phyloP scores from a whole-genome alignment of 1,140 invertebrate species.

The Galleria mellonella region DNA sequence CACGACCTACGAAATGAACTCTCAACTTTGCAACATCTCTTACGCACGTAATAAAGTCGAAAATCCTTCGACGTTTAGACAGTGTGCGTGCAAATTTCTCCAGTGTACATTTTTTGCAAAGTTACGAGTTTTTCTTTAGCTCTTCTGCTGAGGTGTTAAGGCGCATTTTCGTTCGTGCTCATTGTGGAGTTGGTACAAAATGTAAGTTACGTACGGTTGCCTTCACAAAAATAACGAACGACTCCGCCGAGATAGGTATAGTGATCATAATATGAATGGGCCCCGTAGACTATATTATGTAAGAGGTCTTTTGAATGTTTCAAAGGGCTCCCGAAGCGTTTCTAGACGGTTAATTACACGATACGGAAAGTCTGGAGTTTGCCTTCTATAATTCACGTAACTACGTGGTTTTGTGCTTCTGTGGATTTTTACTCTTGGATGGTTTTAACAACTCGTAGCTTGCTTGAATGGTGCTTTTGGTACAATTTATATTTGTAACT shows the following conservation, averaged over 20 bases:
- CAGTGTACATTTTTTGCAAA: slow-evolving; percentile 1
- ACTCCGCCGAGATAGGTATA: slow-evolving; percentile 32
- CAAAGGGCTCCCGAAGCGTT: slow-evolving; percentile 38
- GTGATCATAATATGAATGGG: slow-evolving; percentile 38
- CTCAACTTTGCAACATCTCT: background rate
- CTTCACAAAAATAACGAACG: slow-evolving; percentile 74
- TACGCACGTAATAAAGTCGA: background rate
- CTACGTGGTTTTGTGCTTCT: slow-evolving; percentile 14
- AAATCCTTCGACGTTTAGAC: background rate
- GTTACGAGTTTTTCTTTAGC: background rate
- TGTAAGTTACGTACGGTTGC: slow-evolving; percentile 60
- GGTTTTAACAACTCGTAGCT: background rate
- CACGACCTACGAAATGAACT: too few species aligned
- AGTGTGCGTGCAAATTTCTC: slow-evolving; percentile 4
- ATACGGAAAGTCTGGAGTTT: slow-evolving; percentile 17
- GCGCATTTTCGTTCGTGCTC: slow-evolving; percentile 17
- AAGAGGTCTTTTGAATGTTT: slow-evolving; percentile 39
- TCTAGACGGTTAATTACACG: slow-evolving; percentile 33
- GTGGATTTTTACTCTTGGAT: slow-evolving; percentile 6
- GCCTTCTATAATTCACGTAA: slow-evolving; percentile 18
- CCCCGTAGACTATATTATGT: slow-evolving; percentile 37
- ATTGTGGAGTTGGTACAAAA: slow-evolving; percentile 12
- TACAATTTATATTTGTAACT: too few species aligned
- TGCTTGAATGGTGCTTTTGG: too few species aligned
- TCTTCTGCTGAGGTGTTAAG: slow-evolving; percentile 1